These are phyloP conservation scores for Drosophila siamana DNA, from an alignment of 2,888 invertebrate species.

Conservation along the genomic window DNA sequence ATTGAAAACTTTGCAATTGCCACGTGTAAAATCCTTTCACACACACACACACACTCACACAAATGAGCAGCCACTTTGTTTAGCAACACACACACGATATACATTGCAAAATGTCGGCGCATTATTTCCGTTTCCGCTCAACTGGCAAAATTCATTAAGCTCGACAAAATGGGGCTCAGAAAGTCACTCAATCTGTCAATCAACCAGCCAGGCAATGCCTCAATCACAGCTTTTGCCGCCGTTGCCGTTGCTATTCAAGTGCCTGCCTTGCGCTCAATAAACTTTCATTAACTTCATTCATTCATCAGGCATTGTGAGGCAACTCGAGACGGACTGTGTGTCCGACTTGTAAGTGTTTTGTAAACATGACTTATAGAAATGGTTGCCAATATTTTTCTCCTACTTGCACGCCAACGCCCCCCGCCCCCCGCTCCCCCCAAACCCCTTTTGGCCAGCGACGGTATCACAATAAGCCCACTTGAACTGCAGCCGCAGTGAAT, in stretches of 20 bases:
- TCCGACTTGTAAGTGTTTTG: conserved; percentile 71
- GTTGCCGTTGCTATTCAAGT: conserved; percentile 38
- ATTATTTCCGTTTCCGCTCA: conserved; percentile 78
- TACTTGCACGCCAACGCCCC: conserved; percentile 33
- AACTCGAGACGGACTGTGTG: conserved; percentile 12
- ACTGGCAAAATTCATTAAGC: conserved; percentile 80
- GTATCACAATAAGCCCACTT: conserved; percentile 31
- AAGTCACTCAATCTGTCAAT: conserved; percentile 42
- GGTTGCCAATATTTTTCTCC: conserved; percentile 58
- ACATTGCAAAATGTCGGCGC: conserved; percentile 62
- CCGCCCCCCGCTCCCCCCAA: conserved; percentile 6
- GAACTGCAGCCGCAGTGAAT: conserved; percentile 43
- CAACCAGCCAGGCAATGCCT: conserved; percentile 34
- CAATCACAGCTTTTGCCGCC: conserved; percentile 11
- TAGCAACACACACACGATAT: conserved; percentile 5
- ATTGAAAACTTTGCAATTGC: conserved; percentile 61
- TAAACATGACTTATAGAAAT: conserved; percentile 71
- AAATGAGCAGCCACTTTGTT: background rate
- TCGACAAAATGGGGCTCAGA: conserved; percentile 55
- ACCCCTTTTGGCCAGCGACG: conserved; percentile 13
- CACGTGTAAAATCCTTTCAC: conserved; percentile 41
- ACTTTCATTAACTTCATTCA: conserved; percentile 72
- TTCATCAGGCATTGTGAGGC: conserved; percentile 44
- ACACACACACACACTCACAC: conserved; percentile 8
- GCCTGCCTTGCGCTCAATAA: conserved; percentile 65